Conservation (phyloP, 2,113 vertebrate genomes). For the Sinocyclocheilus grahami region DNA sequence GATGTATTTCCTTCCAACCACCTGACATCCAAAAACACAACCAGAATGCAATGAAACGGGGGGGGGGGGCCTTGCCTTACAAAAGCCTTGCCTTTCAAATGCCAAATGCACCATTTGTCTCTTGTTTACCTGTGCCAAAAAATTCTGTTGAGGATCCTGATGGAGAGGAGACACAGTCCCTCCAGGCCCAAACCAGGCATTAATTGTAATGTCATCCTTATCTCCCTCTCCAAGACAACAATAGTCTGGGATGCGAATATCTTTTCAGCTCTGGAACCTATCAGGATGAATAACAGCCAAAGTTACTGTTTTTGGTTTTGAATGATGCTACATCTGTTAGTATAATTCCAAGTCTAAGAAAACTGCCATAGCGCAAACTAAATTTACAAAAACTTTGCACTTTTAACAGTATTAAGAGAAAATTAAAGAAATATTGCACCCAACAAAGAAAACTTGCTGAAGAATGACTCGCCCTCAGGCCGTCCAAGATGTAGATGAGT, state of each 20-base stretch:
- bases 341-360: neutral
- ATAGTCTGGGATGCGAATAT: slow-evolving; percentile 93
- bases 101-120: slow-evolving; percentile 11
- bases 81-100: too few species aligned
- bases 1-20: slow-evolving; percentile 91
- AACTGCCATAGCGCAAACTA: neutral
- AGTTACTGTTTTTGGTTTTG: neutral
- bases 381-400: neutral
- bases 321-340: neutral
- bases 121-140: slow-evolving; percentile 85
- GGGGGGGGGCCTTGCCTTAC: too few species aligned
- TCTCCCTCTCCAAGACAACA: slow-evolving; percentile 90
- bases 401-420: too few species aligned
- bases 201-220: slow-evolving; percentile 92
- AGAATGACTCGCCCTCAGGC: too few species aligned
- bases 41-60: slow-evolving; percentile 27
- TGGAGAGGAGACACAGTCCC: slow-evolving; percentile 93
- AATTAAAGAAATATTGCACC: too few species aligned
- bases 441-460: too few species aligned
- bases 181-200: slow-evolving; percentile 92
- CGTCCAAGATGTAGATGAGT: too few species aligned
- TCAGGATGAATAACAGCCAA: slow-evolving; percentile 19
- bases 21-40: slow-evolving; percentile 66
- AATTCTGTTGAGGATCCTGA: slow-evolving; percentile 96
- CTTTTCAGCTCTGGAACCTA: slow-evolving; percentile 90